Evolutionary conservation across 2,797 vertebrate species (phyloP).

Genomic region (Parotocinclus haroldoi): DNA sequence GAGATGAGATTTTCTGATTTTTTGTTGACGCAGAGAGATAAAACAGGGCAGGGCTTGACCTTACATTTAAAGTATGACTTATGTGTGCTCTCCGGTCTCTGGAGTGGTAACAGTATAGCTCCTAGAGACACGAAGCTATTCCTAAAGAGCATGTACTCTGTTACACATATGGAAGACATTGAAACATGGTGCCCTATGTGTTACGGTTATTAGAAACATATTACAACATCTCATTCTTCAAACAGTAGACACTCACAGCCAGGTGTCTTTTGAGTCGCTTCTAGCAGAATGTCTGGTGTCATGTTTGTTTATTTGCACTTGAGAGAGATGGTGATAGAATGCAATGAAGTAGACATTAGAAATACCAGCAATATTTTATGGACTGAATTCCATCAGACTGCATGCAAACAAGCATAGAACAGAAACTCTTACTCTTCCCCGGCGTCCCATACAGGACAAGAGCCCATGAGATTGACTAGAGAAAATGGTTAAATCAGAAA

Average conservation of each 20-base stretch:
- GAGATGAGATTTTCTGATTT: slow-evolving; percentile 13
- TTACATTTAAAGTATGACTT: slow-evolving; percentile 9
- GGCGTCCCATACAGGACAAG: too few species aligned
- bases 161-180: slow-evolving; percentile 45
- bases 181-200: slow-evolving; percentile 23
- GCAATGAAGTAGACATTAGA: slow-evolving; percentile 48
- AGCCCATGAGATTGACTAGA: too few species aligned
- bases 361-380: slow-evolving; percentile 9
- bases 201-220: slow-evolving; percentile 26
- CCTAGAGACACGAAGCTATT: slow-evolving; percentile 18
- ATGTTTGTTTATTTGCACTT: slow-evolving; percentile 29
- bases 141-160: neutral
- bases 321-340: slow-evolving; percentile 47
- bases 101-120: slow-evolving; percentile 14
- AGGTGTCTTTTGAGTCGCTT: neutral
- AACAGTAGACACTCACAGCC: slow-evolving; percentile 33
- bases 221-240: slow-evolving; percentile 36
- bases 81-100: slow-evolving; percentile 23
- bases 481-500: too few species aligned
- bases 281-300: neutral
- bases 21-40: slow-evolving; percentile 18
- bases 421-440: too few species aligned
- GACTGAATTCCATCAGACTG: too few species aligned
- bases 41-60: slow-evolving; percentile 39
- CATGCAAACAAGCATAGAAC: too few species aligned